Evolutionary conservation across 2,113 vertebrate genomes (phyloP), one percentile per base, ranked within the genome.

Genomic region (Pithys albifrons): DNA sequence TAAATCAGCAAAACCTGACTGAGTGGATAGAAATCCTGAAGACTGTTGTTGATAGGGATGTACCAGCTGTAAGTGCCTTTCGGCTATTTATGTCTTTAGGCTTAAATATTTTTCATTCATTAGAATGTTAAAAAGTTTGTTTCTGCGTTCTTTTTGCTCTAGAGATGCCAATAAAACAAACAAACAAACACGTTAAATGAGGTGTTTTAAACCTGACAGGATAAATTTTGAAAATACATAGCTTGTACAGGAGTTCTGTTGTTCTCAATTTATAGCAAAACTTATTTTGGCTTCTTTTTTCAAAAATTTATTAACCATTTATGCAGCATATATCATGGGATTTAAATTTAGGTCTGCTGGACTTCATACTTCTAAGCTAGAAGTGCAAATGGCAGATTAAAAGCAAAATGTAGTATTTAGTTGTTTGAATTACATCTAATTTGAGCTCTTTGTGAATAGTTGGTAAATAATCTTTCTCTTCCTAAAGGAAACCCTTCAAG

Each of bases 11-110:
- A 96, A 99, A 99, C 93, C 97, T 99, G 97, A 98, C 99, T 9
- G 99, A 99, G 83, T 99, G 99, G 99, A 99, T 99, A 98, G 99
- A 99, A 97, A 99, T 99, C 93, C 97, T 99, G 96, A 99, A 99
- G 98, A 98, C 99, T 3, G 99, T 99, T 81, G 99, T 99, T 7
- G 99, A 99, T 85, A 98, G 99, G 89, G 99, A 99, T 90, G 99
- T 99, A 55, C 99, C 99, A 94, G 98, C 98, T 93, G 99, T 99
- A 98, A 99, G 98, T 98, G 62, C 6, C 72, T 88, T 93, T 88
- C 85, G 49, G 18, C 23, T 94, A 4, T 89, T 64, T 55, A 14
- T 51, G 11, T 86, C 19, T 88, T 82, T 25, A 59, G 37, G 10
- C 19, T 80, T 59, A 69, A 52, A 18, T 90, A 58, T 43, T 90